Conservation (phyloP, 2,113 vertebrate species). For the Notarius quadriscutis region DNA sequence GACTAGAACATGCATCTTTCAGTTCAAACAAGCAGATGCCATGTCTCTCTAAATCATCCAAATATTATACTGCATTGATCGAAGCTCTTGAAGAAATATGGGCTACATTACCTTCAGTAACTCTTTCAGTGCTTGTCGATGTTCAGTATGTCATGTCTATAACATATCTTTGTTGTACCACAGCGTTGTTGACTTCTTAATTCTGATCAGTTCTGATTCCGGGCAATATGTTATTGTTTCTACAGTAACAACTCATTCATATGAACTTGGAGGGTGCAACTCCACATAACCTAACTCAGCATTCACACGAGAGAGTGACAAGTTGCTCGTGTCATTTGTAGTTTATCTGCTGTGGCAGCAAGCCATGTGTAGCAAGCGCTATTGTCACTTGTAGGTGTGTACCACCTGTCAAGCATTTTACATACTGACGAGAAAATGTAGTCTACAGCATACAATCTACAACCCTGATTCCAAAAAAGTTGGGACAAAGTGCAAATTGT, state of each 20-base stretch:
- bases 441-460: not conserved
- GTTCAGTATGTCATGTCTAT: not conserved
- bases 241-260: not conserved
- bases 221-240: not conserved
- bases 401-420: not conserved
- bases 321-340: not conserved
- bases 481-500: no score
- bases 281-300: not conserved
- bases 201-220: not conserved
- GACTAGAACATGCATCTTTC: constrained; percentile 13
- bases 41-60: not conserved
- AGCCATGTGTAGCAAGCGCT: not conserved
- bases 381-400: not conserved
- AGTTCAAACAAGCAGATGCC: not conserved
- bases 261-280: not conserved
- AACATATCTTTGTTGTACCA: not conserved
- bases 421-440: not conserved
- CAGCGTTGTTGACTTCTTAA: not conserved
- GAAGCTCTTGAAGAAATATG: not conserved
- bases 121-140: not conserved
- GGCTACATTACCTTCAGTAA: not conserved
- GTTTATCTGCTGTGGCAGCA: not conserved
- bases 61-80: not conserved
- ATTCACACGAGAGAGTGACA: not conserved
- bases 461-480: no score